Percentiles rank a stretch among this genome's conserved stretches.
Evolutionary conservation across 1,140 invertebrate genomes (phyloP).

Genomic region (Drosophila burlai): DNA sequence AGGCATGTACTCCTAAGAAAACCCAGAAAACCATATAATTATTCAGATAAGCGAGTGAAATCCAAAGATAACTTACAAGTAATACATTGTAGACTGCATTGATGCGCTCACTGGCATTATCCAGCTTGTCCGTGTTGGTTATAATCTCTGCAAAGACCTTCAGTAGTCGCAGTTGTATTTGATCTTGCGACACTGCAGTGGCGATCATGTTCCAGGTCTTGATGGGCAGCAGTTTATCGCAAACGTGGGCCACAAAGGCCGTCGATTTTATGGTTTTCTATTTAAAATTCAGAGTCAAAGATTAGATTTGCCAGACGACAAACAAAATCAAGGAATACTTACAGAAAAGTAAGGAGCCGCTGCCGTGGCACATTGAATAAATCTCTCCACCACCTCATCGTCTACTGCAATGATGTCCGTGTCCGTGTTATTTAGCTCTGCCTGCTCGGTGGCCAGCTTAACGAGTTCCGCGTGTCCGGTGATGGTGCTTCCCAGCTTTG

Average conservation of each 20-base stretch:
- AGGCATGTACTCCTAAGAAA: slow-evolving; percentile 90
- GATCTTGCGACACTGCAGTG: slow-evolving; percentile 88
- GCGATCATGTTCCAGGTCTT: slow-evolving; percentile 87
- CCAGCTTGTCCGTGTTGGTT: slow-evolving; percentile 90
- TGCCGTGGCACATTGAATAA: slow-evolving; percentile 94
- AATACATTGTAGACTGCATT: slow-evolving; percentile 91
- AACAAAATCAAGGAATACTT: slow-evolving; percentile 85
- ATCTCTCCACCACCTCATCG: slow-evolving; percentile 90
- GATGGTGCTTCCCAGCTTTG: slow-evolving; percentile 92
- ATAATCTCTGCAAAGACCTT: slow-evolving; percentile 95
- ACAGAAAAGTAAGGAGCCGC: slow-evolving; percentile 95
- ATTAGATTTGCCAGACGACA: slow-evolving; percentile 31
- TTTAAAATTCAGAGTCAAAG: slow-evolving; percentile 72
- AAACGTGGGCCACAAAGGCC: slow-evolving; percentile 94
- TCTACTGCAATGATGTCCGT: slow-evolving; percentile 93
- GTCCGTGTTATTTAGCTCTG: slow-evolving; percentile 89
- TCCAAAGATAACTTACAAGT: slow-evolving; percentile 87
- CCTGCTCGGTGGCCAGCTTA: slow-evolving; percentile 93
- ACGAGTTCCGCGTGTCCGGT: slow-evolving; percentile 94
- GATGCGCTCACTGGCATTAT: slow-evolving; percentile 91
- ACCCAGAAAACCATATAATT: neutral
- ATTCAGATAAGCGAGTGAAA: neutral
- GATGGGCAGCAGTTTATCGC: slow-evolving; percentile 92
- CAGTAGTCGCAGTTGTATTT: slow-evolving; percentile 92
- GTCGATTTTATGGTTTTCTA: slow-evolving; percentile 95